A percentile compares a stretch with the other conserved stretches of the same genome.
These are phyloP conservation scores for Microtus obscurus DNA, from an alignment of 2,797 vertebrate genomes.

Conservation along the genomic window DNA sequence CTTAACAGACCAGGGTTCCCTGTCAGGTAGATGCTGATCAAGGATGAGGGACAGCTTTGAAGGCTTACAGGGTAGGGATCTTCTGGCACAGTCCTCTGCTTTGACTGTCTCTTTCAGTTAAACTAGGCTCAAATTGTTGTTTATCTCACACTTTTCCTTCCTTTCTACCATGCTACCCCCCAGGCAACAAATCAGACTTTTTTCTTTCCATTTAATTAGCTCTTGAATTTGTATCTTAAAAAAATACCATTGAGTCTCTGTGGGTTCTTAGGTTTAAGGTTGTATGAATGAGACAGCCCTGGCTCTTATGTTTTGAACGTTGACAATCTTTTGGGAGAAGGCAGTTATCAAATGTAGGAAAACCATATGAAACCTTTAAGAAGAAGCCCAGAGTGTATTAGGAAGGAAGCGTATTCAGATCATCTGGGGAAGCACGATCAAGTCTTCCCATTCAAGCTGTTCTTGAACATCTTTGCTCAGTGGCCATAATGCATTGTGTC, in stretches of 20 bases:
- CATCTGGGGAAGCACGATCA: background rate
- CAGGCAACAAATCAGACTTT: background rate
- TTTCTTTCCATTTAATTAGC: background rate
- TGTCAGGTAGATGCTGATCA: background rate
- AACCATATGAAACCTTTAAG: background rate
- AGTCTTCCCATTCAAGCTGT: background rate
- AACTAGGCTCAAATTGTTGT: background rate
- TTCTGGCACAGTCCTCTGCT: background rate
- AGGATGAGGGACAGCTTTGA: background rate
- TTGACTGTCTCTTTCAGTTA: background rate
- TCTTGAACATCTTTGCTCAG: background rate
- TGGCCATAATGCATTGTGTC: fast-evolving
- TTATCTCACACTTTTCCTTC: background rate
- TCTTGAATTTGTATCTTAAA: background rate
- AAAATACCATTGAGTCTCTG: background rate
- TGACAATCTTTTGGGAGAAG: background rate
- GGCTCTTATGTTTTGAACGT: background rate
- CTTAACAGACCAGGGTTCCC: background rate
- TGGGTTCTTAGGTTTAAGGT: background rate
- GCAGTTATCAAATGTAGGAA: background rate
- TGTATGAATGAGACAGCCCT: background rate
- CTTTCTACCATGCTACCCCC: background rate
- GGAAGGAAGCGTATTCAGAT: background rate
- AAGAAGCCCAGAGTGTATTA: background rate
- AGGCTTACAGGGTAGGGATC: background rate